Evolutionary conservation across 1,140 invertebrate species (phyloP), one percentile per base, ranked within the genome.

Genomic region (Drosophila nasuta): DNA sequence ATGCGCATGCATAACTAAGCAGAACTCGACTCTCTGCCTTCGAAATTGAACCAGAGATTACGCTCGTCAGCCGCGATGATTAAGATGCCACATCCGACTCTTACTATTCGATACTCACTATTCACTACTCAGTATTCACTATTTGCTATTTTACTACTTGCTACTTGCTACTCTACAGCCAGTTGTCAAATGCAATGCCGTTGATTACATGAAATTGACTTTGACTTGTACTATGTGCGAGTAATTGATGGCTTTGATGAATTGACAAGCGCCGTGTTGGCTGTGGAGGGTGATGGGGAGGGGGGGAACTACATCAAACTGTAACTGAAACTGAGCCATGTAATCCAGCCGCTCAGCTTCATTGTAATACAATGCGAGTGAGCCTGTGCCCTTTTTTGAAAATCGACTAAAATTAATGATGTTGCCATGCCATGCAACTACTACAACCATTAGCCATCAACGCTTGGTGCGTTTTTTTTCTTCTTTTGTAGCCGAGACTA

Each of bases 1-100:
- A 65, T 88, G 83, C 78, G 83, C 83, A 87, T 87, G 77, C 83
- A 87, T 87, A 87, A 87, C 63, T 83, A 88, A 87, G 73, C 52
- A 77, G 78, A 72, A 58, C 43, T 25, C 20, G 20, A 25, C 20
- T 25, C 20, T 28, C 20, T 38, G 65, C 43, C 49, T 35, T 20
- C 25, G 43, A 62, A 52, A 70, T 56, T 15, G 58, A 52, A 56
- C 64, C 54, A 43, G 43, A 54, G 33, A 60, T 51, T 63, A 48
- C 41, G 57, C 41, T 54, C 11, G 41, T 60, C 38, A 43, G 67
- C 35, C 17, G 33, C 15, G 56, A 67, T 62, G 48, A 73, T 73
- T 73, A 67, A 73, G 63, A 58, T 73, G 70, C 46, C 57, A 8
- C 58, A 2, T 38, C 7, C 62, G 11, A 43, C 35, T 38, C 30